Conservation (phyloP, 2,113 vertebrate genomes). For the Fukomys damarensis region DNA sequence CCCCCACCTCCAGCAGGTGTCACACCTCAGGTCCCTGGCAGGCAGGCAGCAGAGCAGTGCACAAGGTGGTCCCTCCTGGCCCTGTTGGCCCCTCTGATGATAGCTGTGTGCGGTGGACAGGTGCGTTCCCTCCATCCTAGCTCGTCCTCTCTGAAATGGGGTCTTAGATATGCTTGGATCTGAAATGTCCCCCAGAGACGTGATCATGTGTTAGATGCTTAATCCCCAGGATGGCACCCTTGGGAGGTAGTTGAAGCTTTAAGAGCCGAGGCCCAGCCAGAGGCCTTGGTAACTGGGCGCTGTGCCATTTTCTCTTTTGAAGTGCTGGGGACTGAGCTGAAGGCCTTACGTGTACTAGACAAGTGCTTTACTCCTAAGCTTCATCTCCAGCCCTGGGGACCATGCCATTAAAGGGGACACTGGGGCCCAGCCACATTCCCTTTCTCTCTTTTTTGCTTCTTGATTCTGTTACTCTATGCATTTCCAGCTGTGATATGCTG, state of each 20-base stretch:
- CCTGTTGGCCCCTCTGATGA: background rate
- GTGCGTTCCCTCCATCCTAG: background rate
- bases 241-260: background rate
- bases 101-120: background rate
- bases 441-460: background rate
- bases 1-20: background rate
- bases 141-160: background rate
- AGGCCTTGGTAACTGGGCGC: background rate
- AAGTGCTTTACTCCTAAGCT: background rate
- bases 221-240: background rate
- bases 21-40: background rate
- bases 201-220: background rate
- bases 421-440: background rate
- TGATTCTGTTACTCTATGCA: background rate
- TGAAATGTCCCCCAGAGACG: background rate
- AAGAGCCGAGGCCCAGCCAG: background rate
- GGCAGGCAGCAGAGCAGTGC: background rate
- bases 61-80: background rate
- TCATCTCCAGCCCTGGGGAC: background rate
- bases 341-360: background rate
- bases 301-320: background rate
- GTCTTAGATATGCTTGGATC: background rate
- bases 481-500: too few relatives aligned
- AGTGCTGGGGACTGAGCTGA: background rate
- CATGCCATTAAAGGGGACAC: background rate